Evolutionary conservation across 2,113 vertebrate genomes (phyloP), one percentile per base, ranked within the genome.

Genomic region (Mastomys coucha): DNA sequence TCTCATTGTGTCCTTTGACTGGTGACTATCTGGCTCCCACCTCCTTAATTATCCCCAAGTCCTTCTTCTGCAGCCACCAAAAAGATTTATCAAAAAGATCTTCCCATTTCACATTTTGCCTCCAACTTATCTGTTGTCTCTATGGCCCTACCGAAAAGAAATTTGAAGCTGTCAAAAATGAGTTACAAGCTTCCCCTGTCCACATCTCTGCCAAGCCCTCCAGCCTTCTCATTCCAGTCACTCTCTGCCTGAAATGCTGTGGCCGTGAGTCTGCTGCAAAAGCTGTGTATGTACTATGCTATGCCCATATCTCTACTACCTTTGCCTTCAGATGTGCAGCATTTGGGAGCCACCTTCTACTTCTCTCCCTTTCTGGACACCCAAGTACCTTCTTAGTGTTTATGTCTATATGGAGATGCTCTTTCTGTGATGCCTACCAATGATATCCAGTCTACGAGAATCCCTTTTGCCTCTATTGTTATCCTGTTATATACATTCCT

Each of bases 231-330:
- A 39, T 39, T 72, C 49, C 45, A 17, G 0, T 84, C 75, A 2
- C 24, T 63, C 58, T 75, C 26, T 77, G 45, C 33, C 56, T 36
- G 7, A 78, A 53, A 73, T 22, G 51, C n/a, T n/a, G 0, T 14
- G 60, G 45, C 69, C 42, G 2, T 12, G 42, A 51, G 14, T 78
- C 78, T 53, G 11, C 4, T 5, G 13, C 28, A 33, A 26, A 95
- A 9, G n/a, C 58, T 2, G 1, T 28, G 12, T 6, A 1, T 11
- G 1, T 4, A 16, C 58, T 1, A 0, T 7, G 7, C 53, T 87
- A 0, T 33, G 6, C 14, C 26, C 16, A 2, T 1, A 2, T 77
- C 24, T 63, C n/a, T 63, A 72, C 69, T 80, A 53, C 26, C 0
- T 77, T 86, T 58, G 72, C 19, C 17, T 19, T 12, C 14, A 20